phyloP scores from a whole-genome alignment of 2,888 invertebrate genomes.

The Macrosoma leucophasiata region DNA sequence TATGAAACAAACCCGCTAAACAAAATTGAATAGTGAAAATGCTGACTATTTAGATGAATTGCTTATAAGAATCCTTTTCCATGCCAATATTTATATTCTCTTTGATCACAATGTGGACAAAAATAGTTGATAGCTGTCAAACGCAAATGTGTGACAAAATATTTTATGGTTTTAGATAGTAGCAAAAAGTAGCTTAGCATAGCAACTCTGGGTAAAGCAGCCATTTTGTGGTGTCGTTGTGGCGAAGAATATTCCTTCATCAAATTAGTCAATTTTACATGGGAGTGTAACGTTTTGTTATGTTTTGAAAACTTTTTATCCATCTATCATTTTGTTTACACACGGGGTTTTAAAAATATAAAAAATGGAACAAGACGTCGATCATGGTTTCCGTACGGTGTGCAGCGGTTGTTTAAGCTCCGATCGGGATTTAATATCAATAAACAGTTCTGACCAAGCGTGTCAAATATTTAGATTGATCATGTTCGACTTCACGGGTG shows the following conservation, averaged over 20 bases:
- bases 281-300: conserved; percentile 74
- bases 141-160: too few relatives aligned
- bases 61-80: too few relatives aligned
- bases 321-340: too few relatives aligned
- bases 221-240: conserved; percentile 73
- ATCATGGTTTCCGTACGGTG: conserved; percentile 44
- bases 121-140: too few relatives aligned
- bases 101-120: too few relatives aligned
- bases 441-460: conserved; percentile 42
- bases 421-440: conserved; percentile 50
- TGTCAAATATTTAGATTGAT: conserved; percentile 55
- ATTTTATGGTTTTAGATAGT: too few relatives aligned
- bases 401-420: conserved; percentile 60
- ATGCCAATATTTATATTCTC: too few relatives aligned
- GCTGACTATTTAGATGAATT: too few relatives aligned
- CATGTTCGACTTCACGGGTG: conserved; percentile 62
- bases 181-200: too few relatives aligned
- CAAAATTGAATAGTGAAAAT: too few relatives aligned
- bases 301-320: conserved; percentile 51
- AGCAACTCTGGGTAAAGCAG: conserved; percentile 62
- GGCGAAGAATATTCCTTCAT: conserved; percentile 48
- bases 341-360: too few relatives aligned
- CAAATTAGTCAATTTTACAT: conserved; percentile 73
- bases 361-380: conserved; percentile 64
- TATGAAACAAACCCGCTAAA: too few relatives aligned